Conservation (phyloP, 2,888 invertebrate species). For the Hymenopus coronatus region DNA sequence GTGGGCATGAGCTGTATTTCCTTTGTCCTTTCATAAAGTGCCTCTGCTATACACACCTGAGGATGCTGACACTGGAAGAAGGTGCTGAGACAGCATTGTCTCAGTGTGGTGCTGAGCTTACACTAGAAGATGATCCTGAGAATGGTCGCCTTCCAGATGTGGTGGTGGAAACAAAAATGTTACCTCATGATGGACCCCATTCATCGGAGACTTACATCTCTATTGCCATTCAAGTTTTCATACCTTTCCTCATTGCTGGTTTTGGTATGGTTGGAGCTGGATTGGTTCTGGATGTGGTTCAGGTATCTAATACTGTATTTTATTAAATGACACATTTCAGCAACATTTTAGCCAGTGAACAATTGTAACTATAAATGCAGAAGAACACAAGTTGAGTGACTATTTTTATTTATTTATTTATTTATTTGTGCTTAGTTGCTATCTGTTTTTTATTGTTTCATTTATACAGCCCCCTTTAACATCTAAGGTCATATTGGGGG, state of each 20-base stretch:
- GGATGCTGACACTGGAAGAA: conserved; percentile 27
- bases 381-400: too few relatives aligned
- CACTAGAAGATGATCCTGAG: conserved; percentile 43
- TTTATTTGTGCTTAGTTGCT: too few relatives aligned
- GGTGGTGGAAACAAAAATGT: conserved; percentile 52
- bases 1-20: conserved; percentile 17
- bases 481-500: too few relatives aligned
- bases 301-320: conserved; percentile 46
- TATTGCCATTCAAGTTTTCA: conserved; percentile 73
- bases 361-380: too few relatives aligned
- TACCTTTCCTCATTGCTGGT: conserved; percentile 82
- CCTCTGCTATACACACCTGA: conserved; percentile 25
- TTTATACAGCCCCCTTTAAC: too few relatives aligned
- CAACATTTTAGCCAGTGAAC: too few relatives aligned
- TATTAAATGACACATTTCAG: too few relatives aligned
- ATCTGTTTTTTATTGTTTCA: too few relatives aligned
- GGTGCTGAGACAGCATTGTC: conserved; percentile 12
- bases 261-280: conserved; percentile 91
- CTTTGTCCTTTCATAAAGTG: conserved; percentile 23
- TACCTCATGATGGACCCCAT: conserved; percentile 35
- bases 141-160: conserved; percentile 55
- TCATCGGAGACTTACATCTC: conserved; percentile 56
- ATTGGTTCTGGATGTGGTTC: conserved; percentile 76
- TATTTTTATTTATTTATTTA: too few relatives aligned
- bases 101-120: conserved; percentile 29